Percentiles rank a stretch among this genome's conserved stretches.
Conservation (phyloP, 30 jellyfish, hydroid and myxozoan genomes). For the Phacellophora camtschatica region DNA sequence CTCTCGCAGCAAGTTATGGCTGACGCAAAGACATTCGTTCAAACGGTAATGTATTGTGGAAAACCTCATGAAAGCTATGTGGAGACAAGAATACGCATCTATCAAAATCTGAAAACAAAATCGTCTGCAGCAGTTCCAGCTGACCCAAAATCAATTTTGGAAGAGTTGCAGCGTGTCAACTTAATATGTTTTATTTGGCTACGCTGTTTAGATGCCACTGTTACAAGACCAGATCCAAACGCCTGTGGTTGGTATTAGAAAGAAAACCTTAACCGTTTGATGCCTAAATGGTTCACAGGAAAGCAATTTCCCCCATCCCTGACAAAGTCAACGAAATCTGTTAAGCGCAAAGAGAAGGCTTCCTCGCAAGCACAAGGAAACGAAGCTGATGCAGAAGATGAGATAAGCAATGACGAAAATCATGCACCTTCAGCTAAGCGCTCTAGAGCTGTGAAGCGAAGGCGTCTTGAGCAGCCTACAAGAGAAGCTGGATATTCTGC, state of each 20-base stretch:
- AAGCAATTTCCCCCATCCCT: neutral
- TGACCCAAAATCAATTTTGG: too few species aligned
- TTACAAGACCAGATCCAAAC: constrained; percentile 17
- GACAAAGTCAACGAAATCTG: neutral
- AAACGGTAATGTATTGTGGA: neutral
- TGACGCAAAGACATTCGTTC: neutral
- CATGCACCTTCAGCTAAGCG: too few species aligned
- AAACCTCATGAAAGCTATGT: neutral
- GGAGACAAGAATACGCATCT: neutral
- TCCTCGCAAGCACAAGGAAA: too few species aligned
- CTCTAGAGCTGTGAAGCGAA: constrained; percentile 16
- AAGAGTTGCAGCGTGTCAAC: constrained; percentile 3
- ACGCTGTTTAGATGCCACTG: too few species aligned
- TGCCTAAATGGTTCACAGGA: neutral
- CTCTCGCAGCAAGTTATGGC: too few species aligned
- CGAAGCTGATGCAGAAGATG: too few species aligned
- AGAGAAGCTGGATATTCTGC: neutral
- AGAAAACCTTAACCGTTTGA: neutral
- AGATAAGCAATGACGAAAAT: too few species aligned
- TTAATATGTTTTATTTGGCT: neutral
- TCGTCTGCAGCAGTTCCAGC: too few species aligned
- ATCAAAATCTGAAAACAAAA: neutral
- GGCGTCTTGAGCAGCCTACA: neutral
- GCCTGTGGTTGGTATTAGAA: neutral
- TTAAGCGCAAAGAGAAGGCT: too few species aligned